phyloP scores from a whole-genome alignment of 1,140 invertebrate species.

The Riptortus pedestris region DNA sequence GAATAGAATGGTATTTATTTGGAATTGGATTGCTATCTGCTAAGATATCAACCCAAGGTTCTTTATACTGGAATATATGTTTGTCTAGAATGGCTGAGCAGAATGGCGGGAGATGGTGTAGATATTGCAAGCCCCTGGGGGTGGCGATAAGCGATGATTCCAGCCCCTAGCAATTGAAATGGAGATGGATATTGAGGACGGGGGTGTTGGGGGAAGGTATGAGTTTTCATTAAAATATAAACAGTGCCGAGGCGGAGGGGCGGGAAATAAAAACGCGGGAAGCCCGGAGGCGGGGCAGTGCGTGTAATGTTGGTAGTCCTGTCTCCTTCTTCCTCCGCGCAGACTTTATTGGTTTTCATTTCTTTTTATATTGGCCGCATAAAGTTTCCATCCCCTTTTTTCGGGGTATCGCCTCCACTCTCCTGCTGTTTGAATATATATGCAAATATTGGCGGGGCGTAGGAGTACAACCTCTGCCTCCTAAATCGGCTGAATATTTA shows the following conservation, averaged over 20 bases:
- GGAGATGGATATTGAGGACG: constrained; percentile 7
- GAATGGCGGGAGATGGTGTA: not conserved
- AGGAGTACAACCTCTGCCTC: not conserved
- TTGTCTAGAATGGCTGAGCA: too few relatives aligned
- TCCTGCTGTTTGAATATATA: constrained; percentile 10
- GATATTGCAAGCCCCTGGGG: not conserved
- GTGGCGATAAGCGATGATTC: not conserved
- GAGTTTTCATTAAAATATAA: constrained; percentile 19
- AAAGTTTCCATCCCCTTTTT: not conserved
- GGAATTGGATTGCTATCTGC: too few relatives aligned
- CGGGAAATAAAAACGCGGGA: too few relatives aligned
- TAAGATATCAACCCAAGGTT: too few relatives aligned
- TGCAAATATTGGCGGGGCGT: constrained; percentile 17
- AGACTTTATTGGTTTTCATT: constrained; percentile 20
- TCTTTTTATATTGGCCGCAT: constrained; percentile 22
- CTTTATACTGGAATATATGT: too few relatives aligned
- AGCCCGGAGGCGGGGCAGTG: constrained; percentile 2
- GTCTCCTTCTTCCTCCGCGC: not conserved
- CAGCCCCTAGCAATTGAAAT: not conserved
- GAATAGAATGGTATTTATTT: too few relatives aligned
- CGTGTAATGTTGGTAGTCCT: not conserved
- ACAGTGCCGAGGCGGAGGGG: not conserved
- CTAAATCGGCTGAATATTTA: constrained; percentile 14
- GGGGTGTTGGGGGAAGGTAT: not conserved
- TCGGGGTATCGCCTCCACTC: not conserved